Evolutionary conservation across 2,113 vertebrate species (phyloP), one percentile per base, ranked within the genome.

Genomic region (Oophaga pumilio): DNA sequence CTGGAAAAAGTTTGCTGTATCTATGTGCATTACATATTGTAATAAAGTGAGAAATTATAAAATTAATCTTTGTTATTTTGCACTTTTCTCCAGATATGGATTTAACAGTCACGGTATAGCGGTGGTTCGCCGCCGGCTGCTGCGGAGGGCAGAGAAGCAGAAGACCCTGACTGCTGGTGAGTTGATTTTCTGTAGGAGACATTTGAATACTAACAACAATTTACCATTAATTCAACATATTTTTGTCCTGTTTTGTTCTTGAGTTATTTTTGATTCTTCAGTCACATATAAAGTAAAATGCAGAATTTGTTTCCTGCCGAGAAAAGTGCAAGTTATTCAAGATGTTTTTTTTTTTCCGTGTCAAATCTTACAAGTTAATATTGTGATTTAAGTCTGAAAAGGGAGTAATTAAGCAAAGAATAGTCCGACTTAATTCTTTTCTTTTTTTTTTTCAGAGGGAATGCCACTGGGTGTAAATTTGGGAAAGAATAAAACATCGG

Each of bases 401-500:
- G 33, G 1, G 33, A 43, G 33, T 43, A 43, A 43, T 43, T 43
- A 43, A 43, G 33, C 33, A 43, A 43, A 43, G 33, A 43, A 43
- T 43, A 43, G 33, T 5, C 33, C 33, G 17, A 15, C 12, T 68
- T n/a, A n/a, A n/a, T n/a, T n/a, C 18, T 24, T 6, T 4, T 17
- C 4, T 24, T 3, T 71, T 17, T 26, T 33, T 74, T 59, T 76
- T 89, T 49, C 90, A 99, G 98, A 88, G 85, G 98, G 98, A 62
- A 94, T 94, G 93, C 97, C 96, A 10, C 94, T 99, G 26, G 98
- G 98, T 89, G 91, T 99, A 92, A 99, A 99, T 90, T 94, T 99
- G 89, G 98, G 98, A 73, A 99, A 98, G 94, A 99, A 99, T 93
- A 99, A 98, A 92, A 92, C 91, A 74, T 97, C 98, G 1, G 52